Evolutionary conservation across 2,113 vertebrate genomes (phyloP).

Genomic region (Ellobius talpinus): DNA sequence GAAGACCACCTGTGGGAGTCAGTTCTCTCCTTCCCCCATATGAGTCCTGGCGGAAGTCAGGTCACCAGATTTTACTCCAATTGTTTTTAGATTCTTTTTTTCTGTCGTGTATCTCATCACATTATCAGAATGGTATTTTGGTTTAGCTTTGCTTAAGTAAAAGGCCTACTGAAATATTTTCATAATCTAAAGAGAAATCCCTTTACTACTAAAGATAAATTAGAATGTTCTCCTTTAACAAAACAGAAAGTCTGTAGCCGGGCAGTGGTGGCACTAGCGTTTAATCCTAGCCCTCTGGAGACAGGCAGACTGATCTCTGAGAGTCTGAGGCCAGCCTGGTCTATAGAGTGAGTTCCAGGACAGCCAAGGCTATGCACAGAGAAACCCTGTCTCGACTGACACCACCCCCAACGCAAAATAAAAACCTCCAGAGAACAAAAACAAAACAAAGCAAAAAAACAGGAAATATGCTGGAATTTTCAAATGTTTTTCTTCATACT

Average conservation of each 20-base stretch:
- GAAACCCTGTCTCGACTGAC: neutral
- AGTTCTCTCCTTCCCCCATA: neutral
- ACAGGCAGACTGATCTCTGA: neutral
- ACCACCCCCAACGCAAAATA: too few relatives aligned
- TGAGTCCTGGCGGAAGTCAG: neutral
- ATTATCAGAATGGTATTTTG: neutral
- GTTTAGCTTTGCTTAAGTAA: neutral
- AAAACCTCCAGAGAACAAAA: too few relatives aligned
- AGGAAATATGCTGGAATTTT: neutral
- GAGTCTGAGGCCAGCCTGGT: neutral
- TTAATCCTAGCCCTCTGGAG: neutral
- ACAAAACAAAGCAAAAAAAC: neutral
- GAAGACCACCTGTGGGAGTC: neutral
- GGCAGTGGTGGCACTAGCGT: neutral
- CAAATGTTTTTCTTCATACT: neutral
- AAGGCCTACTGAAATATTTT: neutral
- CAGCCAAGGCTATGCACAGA: neutral
- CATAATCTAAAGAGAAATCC: neutral
- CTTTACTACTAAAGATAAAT: neutral
- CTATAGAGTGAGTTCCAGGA: neutral
- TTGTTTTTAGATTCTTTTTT: neutral
- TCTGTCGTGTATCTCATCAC: neutral
- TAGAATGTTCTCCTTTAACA: neutral
- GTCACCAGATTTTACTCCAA: neutral
- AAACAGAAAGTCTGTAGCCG: neutral